Base-by-base conservation (phyloP, 1,140 invertebrate species). In the Acromyrmex heyeri region DNA sequence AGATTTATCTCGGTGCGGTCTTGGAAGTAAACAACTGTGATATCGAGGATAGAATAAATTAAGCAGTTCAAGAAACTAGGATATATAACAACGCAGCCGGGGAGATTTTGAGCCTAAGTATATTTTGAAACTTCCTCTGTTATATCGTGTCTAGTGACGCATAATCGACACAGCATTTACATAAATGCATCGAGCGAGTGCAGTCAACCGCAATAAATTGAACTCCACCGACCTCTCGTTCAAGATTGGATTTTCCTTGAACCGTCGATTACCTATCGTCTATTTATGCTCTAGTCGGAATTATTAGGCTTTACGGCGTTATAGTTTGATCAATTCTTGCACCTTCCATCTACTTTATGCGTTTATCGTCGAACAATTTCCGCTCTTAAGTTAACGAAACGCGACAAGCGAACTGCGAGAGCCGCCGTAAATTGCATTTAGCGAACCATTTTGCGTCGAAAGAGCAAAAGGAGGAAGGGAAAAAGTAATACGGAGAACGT, bases 151-250 rank as follows among this genome's bases (percentile, higher is more conserved):
- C 57, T 76, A 73, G 86, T 70, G 78, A 77, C 64, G 87, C 86
- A 67, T 87, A 88, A 88, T 85, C 86, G 78, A 85, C 78, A 48
- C 24, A 24, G 57, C 55, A 89, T 89, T 89, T 89, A 70, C 88
- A 89, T 89, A 89, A 89, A 79, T 62, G 75, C 69, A 86, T 88
- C 69, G 75, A 70, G 76, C 75, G 73, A 50, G 81, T 78, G 87
- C 69, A 79, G 55, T 76, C 72, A 88, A 86, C 67, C 50, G 69
- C 38, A 53, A 78, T 86, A 88, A 87, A 88, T 87, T 83, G 44
- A 88, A 48, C 59, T 24, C 4, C 16, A 21, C 14, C 44, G 55
- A 61, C 7, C 61, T 61, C 82, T 61, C 55, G 53, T n/a, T 55
- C 62, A 30, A 64, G 50, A 34, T 86, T 30, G 57, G 62, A 62